Evolutionary conservation across 2,797 vertebrate species (phyloP).

Genomic region (Paratrypauchen microcephalus): DNA sequence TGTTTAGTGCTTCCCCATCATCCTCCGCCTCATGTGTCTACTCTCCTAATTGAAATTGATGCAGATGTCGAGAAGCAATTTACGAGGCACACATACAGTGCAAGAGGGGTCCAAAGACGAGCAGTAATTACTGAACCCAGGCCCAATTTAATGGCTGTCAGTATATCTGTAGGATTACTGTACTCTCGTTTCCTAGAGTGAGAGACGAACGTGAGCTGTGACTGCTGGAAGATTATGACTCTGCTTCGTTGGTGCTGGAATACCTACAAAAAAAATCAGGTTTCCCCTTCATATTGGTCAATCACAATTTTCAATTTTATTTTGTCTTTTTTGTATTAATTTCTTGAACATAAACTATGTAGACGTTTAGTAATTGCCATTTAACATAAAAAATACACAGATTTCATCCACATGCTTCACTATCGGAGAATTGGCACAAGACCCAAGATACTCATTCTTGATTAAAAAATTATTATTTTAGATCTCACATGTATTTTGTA

Average conservation of each 20-base stretch:
- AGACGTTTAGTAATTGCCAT: too few relatives aligned
- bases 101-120: conserved; percentile 13
- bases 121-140: conserved; percentile 46
- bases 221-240: conserved; percentile 22
- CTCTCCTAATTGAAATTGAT: conserved; percentile 59
- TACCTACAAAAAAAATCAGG: too few relatives aligned
- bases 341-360: too few relatives aligned
- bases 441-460: too few relatives aligned
- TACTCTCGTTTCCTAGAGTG: conserved; percentile 18
- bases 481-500: neutral
- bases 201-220: conserved; percentile 5
- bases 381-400: too few relatives aligned
- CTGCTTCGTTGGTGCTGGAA: conserved; percentile 15
- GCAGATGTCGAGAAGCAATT: conserved; percentile 57
- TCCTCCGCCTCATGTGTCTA: conserved; percentile 6
- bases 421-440: too few relatives aligned
- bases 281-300: too few relatives aligned
- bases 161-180: conserved; percentile 47
- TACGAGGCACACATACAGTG: conserved; percentile 32
- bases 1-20: conserved; percentile 15
- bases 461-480: too few relatives aligned
- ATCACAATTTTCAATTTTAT: too few relatives aligned
- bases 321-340: too few relatives aligned
- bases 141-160: conserved; percentile 45
- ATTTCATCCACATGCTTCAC: too few relatives aligned